These are phyloP conservation scores for Rafetus swinhoei DNA, from an alignment of 2,113 vertebrate species.

Conservation along the genomic window DNA sequence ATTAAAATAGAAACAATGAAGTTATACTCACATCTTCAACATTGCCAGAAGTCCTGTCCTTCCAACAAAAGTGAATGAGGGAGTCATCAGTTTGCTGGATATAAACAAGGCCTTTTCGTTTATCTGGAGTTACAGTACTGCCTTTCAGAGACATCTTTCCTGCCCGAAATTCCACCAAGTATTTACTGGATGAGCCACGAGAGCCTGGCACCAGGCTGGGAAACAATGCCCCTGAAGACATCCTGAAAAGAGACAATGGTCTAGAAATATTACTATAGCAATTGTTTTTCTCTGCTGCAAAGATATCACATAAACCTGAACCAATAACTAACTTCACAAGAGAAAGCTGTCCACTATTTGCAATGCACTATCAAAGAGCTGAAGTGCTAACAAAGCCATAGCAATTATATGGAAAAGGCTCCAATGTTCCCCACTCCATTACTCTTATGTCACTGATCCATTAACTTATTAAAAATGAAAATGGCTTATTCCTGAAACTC, in stretches of 20 bases:
- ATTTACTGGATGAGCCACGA: conserved; percentile 94
- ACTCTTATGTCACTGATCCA: fast-evolving
- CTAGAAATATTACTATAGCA: not conserved
- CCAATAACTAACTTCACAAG: not conserved
- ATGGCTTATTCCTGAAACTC: fast-evolving
- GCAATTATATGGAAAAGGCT: fast-evolving
- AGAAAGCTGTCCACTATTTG: fast-evolving
- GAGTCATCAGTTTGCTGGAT: conserved; percentile 98
- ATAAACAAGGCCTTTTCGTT: conserved; percentile 95
- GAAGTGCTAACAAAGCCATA: fast-evolving
- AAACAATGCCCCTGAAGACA: conserved; percentile 95
- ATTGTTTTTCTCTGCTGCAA: not conserved
- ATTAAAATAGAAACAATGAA: not conserved
- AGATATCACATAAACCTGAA: not conserved
- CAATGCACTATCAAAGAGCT: not conserved
- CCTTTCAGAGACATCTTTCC: conserved; percentile 97
- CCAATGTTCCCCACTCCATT: fast-evolving
- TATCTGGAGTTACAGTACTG: conserved; percentile 95
- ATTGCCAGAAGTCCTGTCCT: conserved; percentile 92
- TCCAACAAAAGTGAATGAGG: conserved; percentile 98
- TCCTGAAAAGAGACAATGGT: conserved; percentile 67
- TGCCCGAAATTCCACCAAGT: conserved; percentile 95
- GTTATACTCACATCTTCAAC: conserved; percentile 90
- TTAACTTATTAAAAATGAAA: fast-evolving
- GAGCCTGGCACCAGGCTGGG: conserved; percentile 96